Evolutionary conservation across 2,888 invertebrate species (phyloP).

Genomic region (Cyclophora albipunctata): DNA sequence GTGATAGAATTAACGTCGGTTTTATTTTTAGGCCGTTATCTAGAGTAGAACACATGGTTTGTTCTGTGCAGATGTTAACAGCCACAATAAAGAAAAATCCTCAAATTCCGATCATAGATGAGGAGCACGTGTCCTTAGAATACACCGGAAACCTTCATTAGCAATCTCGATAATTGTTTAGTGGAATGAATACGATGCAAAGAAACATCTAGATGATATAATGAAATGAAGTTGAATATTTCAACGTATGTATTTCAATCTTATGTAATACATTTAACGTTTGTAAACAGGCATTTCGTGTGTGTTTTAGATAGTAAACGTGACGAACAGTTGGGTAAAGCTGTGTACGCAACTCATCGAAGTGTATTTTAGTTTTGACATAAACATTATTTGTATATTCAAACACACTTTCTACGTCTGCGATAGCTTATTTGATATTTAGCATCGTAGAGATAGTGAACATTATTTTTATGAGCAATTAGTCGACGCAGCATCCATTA

Average conservation of each 20-base stretch:
- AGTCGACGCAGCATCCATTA: constrained; percentile 20
- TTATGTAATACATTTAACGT: not conserved
- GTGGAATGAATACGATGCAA: constrained; percentile 13
- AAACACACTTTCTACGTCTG: too few species aligned
- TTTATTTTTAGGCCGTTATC: constrained; percentile 58
- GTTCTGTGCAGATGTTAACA: constrained; percentile 45
- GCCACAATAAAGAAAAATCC: constrained; percentile 26
- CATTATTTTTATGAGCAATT: constrained; percentile 31
- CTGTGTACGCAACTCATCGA: too few species aligned
- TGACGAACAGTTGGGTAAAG: too few species aligned
- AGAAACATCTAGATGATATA: too few species aligned
- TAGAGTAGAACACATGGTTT: constrained; percentile 41
- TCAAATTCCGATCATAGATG: constrained; percentile 25
- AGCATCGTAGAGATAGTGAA: constrained; percentile 17
- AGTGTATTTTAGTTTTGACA: too few species aligned
- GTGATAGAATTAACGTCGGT: constrained; percentile 47
- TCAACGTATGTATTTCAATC: too few species aligned
- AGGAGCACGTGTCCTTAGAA: constrained; percentile 20
- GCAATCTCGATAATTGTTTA: constrained; percentile 16
- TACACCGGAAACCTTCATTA: constrained; percentile 23
- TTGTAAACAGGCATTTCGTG: too few species aligned
- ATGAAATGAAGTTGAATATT: not conserved
- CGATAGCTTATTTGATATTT: constrained; percentile 3
- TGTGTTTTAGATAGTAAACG: too few species aligned
- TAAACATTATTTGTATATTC: too few species aligned